Percentiles rank a stretch among this genome's conserved stretches.
These are phyloP conservation scores for Acrobasis suavella DNA, from an alignment of 2,888 invertebrate genomes.

Conservation along the genomic window DNA sequence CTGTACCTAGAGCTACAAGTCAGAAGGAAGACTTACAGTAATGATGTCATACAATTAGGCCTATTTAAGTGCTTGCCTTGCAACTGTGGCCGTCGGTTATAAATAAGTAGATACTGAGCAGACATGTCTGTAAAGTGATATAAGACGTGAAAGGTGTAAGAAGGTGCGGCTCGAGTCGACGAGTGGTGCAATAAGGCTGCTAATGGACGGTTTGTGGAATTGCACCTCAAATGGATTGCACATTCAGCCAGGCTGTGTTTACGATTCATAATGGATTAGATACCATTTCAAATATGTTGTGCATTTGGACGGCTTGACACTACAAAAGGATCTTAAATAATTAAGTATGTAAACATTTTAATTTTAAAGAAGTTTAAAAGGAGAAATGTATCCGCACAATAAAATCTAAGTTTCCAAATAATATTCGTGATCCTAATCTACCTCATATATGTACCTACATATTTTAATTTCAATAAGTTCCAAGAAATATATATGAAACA, in stretches of 20 bases:
- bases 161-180: constrained; percentile 51
- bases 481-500: too few relatives aligned
- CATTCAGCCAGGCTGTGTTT: constrained; percentile 46
- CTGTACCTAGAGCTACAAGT: neutral
- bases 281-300: constrained; percentile 21
- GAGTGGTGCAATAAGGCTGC: constrained; percentile 11
- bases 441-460: too few relatives aligned
- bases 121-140: constrained; percentile 1
- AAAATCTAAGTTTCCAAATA: too few relatives aligned
- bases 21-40: neutral
- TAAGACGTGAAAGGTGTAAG: constrained; percentile 43
- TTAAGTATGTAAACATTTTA: too few relatives aligned
- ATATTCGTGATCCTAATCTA: too few relatives aligned
- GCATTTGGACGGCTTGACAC: too few relatives aligned
- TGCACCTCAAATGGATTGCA: constrained; percentile 67
- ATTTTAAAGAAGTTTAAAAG: too few relatives aligned
- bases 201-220: constrained; percentile 54
- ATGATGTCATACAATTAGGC: neutral
- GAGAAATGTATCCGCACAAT: too few relatives aligned
- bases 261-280: constrained; percentile 56
- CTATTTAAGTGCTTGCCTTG: too few relatives aligned
- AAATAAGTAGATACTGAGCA: neutral
- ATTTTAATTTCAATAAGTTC: too few relatives aligned
- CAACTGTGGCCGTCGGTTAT: neutral
- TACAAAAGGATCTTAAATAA: too few relatives aligned